Evolutionary conservation across 2,888 invertebrate genomes (phyloP), one percentile per base, ranked within the genome.

Genomic region (Bellardia pandia): DNA sequence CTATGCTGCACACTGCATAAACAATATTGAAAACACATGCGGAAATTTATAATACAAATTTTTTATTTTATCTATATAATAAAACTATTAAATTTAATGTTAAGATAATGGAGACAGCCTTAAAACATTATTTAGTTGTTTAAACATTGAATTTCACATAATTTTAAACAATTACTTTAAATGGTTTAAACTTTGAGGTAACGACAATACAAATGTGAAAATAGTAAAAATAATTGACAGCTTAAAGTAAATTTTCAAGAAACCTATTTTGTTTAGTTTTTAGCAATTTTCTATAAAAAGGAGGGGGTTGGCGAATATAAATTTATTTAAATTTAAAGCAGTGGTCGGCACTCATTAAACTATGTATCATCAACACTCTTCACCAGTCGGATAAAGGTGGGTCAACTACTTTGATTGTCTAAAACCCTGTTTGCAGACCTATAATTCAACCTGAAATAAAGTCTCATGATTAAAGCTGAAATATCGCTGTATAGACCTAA

Each of bases 11-110:
- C 23, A 23, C 53, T 72, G 4, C 40, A 62, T 53, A 37, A 75
- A 75, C 42, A 69, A 69, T 53, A 79, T 69, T 64, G 74, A 60
- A 71, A 80, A 76, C 80, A 76, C 71, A 69, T 71, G 82, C 83
- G 71, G 42, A 62, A 76, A 76, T 77, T 76, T 76, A 14, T 9
- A 76, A 62, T 23, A 23, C 23, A 76, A 53, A 69, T 53, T 40
- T 56, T 45, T 37, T 62, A 53, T 62, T 64, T 75, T 45, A 58
- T 45, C 6, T 62, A 66, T 53, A 53, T 45, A 45, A 23, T 16
- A 37, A 45, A 75, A 37, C 45, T 64, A 81, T 74, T 74, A 66
- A 56, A 72, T 56, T 72, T 56, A 64, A 66, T 45, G n/a, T 45
- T 4, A 33, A 72, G 13, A 64, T 53, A 72, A 30, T 56, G 8